phyloP scores from a whole-genome alignment of 2,113 vertebrate species.

The Ailuropoda melanoleuca region DNA sequence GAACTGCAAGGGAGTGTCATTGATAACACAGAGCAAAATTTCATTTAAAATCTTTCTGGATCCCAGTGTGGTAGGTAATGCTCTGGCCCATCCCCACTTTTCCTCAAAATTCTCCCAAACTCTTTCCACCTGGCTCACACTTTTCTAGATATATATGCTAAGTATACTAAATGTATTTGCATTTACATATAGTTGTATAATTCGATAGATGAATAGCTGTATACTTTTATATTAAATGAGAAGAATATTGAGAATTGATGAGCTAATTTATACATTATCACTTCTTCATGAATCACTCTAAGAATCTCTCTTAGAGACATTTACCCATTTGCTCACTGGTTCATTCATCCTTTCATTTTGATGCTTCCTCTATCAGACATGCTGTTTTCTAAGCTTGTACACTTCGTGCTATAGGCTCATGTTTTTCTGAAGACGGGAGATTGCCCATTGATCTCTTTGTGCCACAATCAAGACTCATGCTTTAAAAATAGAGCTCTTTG shows the following conservation, averaged over 20 bases:
- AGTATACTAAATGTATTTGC: neutral
- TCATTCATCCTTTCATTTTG: neutral
- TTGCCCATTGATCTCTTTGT: neutral
- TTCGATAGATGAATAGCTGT: neutral
- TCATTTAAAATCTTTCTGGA: neutral
- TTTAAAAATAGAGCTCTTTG: slow-evolving; percentile 55
- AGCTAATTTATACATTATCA: neutral
- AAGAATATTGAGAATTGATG: neutral
- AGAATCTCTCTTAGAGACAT: neutral
- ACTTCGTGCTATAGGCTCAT: neutral
- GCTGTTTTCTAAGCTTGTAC: neutral
- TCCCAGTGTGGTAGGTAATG: neutral
- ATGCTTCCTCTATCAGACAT: neutral
- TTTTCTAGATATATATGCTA: neutral
- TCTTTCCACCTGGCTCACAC: neutral
- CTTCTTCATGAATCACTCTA: neutral
- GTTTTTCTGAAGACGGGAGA: slow-evolving; percentile 25
- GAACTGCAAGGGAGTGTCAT: neutral
- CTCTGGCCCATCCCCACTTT: fast-evolving
- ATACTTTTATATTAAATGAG: neutral
- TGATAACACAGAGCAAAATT: neutral
- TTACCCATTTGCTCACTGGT: neutral
- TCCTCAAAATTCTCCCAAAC: neutral
- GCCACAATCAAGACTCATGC: neutral
- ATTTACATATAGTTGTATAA: neutral